These are phyloP conservation scores for Podarcis cretensis DNA, from an alignment of 2,113 vertebrate species.

Conservation along the genomic window DNA sequence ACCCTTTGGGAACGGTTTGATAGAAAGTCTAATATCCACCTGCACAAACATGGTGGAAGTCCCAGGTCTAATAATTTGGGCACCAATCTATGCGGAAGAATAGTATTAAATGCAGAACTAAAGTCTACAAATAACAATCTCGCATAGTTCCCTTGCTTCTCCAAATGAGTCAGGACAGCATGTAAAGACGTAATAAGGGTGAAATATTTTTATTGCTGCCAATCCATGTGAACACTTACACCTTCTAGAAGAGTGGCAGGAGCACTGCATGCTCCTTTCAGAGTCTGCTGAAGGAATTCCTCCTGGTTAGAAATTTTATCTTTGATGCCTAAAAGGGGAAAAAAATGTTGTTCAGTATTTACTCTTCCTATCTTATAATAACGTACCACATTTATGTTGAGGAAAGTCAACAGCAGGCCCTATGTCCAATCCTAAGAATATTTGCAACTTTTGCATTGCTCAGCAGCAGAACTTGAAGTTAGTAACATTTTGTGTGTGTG, in stretches of 20 bases:
- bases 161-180: no score
- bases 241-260: conserved; percentile 92
- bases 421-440: background rate
- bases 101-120: no score
- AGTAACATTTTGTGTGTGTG: background rate
- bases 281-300: conserved; percentile 83
- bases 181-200: background rate
- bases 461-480: background rate
- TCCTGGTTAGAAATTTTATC: conserved; percentile 90
- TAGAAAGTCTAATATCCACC: no score
- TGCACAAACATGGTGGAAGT: no score
- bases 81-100: no score
- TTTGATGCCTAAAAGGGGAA: conserved; percentile 82
- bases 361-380: background rate
- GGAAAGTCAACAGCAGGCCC: background rate
- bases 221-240: conserved; percentile 76
- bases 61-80: no score
- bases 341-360: conserved; percentile 19
- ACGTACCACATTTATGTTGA: background rate
- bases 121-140: no score
- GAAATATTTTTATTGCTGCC: background rate
- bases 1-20: no score
- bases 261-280: conserved; percentile 87
- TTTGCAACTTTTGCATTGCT: background rate
- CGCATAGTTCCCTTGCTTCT: no score